A percentile compares a stretch with the other conserved stretches of the same genome.
These are phyloP conservation scores for Monopterus albus DNA, from an alignment of 2,113 vertebrate genomes.

Conservation along the genomic window DNA sequence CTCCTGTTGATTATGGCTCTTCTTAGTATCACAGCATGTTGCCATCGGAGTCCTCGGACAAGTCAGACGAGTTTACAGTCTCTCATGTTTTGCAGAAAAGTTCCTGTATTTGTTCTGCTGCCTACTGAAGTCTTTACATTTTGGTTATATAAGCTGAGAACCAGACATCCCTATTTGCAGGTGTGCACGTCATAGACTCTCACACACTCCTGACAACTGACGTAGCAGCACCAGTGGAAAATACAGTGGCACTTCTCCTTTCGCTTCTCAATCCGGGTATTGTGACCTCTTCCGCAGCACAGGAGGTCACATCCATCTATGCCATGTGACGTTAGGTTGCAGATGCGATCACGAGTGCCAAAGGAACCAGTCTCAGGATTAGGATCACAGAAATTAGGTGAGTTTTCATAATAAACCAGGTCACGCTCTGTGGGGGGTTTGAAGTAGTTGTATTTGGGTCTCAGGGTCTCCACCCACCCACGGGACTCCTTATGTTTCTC, in stretches of 20 bases:
- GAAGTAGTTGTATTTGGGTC: conserved; percentile 97
- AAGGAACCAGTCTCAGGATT: conserved; percentile 98
- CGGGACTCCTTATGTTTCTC: conserved; percentile 97
- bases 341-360: conserved; percentile 93
- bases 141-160: conserved; percentile 29
- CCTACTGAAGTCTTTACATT: conserved; percentile 40
- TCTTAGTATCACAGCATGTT: conserved; percentile 43
- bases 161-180: conserved; percentile 87
- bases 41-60: conserved; percentile 24
- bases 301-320: conserved; percentile 97
- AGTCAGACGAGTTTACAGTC: conserved; percentile 32
- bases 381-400: conserved; percentile 97
- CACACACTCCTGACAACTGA: conserved; percentile 97
- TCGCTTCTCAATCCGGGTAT: conserved; percentile 96
- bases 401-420: conserved; percentile 97
- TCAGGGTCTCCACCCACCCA: conserved; percentile 96
- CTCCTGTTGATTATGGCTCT: conserved; percentile 53
- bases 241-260: conserved; percentile 99
- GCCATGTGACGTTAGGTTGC: conserved; percentile 96
- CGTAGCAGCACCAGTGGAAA: conserved; percentile 99
- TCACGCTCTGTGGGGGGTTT: conserved; percentile 95
- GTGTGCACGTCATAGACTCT: conserved; percentile 96
- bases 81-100: conserved; percentile 35
- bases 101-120: conserved; percentile 32
- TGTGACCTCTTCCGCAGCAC: conserved; percentile 96